A percentile compares a stretch with the other conserved stretches of the same genome.
Conservation (phyloP, 2,888 invertebrate genomes). For the Catonia carolina region DNA sequence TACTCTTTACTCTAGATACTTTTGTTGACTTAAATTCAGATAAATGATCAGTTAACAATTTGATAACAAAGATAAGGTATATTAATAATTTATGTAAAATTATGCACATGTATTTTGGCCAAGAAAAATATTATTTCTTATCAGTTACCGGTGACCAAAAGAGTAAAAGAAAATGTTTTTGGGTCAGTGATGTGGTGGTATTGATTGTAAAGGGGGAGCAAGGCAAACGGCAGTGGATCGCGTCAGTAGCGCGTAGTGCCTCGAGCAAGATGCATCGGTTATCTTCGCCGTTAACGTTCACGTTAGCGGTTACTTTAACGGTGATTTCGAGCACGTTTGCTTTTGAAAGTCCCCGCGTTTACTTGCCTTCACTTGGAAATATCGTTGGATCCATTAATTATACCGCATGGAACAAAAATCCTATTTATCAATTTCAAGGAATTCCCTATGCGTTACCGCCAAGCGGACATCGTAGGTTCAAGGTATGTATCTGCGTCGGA, state of each 20-base stretch:
- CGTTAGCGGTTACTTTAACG: too few species aligned
- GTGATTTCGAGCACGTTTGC: too few species aligned
- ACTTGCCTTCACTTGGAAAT: constrained; percentile 32
- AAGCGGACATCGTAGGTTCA: constrained; percentile 33
- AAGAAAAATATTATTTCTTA: too few species aligned
- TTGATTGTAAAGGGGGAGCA: not conserved
- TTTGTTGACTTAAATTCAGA: too few species aligned
- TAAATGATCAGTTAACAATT: too few species aligned
- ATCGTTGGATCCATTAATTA: constrained; percentile 31
- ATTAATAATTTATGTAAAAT: too few species aligned
- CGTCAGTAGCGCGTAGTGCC: constrained; percentile 1
- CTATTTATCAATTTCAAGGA: constrained; percentile 36
- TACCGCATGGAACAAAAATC: constrained; percentile 33
- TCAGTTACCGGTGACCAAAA: too few species aligned
- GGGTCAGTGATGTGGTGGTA: constrained; percentile 12
- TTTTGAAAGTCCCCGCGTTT: constrained; percentile 4
- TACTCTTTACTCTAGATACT: too few species aligned
- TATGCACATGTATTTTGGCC: too few species aligned
- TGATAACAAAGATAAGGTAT: too few species aligned
- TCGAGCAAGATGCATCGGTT: not conserved
- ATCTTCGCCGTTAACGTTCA: too few species aligned
- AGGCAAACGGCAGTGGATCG: not conserved
- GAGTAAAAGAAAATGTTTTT: constrained; percentile 5
- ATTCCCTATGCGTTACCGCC: constrained; percentile 37
- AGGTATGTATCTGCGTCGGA: constrained; percentile 33